These are phyloP conservation scores for Pocillopora verrucosa DNA, from an alignment of 64 coral and sea anemone genomes.

Conservation along the genomic window DNA sequence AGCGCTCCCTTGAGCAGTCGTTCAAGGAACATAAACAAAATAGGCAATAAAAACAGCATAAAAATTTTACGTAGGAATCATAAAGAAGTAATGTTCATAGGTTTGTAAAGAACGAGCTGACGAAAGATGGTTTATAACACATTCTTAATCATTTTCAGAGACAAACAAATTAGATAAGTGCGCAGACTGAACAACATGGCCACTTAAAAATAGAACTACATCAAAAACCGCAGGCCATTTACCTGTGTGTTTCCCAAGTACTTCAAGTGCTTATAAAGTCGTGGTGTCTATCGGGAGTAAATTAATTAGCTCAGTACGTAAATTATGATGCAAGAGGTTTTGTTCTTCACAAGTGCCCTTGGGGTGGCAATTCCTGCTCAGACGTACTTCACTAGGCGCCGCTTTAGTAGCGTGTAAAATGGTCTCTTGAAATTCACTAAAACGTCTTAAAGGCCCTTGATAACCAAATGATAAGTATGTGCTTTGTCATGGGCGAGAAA, in stretches of 20 bases:
- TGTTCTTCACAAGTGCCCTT: constrained; percentile 20
- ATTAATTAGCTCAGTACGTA: constrained; percentile 24
- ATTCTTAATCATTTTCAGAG: no score
- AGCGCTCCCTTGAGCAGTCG: no score
- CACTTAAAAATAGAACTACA: not conserved
- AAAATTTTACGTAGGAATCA: no score
- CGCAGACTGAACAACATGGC: no score
- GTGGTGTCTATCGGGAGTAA: constrained; percentile 10
- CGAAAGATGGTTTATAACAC: no score
- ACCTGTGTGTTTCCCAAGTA: not conserved
- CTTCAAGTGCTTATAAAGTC: not conserved
- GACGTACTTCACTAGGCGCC: not conserved
- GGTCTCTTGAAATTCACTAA: not conserved
- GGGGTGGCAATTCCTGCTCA: not conserved
- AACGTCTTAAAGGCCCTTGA: not conserved
- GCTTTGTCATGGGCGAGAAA: not conserved
- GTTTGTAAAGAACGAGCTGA: no score
- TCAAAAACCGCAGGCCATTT: no score
- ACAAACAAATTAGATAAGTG: no score
- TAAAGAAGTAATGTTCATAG: no score
- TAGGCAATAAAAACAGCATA: no score
- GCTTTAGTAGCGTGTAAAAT: not conserved
- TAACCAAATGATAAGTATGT: not conserved
- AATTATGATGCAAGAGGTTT: not conserved
- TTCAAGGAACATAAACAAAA: no score